Base-by-base conservation (phyloP, 2,888 invertebrate genomes). In the Cartodere bifasciata region DNA sequence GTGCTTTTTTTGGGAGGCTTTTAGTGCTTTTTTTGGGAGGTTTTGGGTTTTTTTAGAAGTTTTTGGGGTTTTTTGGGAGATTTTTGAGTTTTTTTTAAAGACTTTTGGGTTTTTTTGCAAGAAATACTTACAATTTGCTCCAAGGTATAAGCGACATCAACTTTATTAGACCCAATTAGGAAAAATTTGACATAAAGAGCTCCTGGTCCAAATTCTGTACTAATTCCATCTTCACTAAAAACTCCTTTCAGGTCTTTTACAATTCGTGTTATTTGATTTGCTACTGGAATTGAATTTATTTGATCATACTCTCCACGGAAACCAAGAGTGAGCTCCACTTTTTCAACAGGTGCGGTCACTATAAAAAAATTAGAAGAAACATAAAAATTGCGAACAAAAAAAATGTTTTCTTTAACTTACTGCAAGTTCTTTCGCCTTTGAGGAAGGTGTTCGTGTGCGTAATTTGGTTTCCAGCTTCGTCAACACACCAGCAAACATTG, bases 401-500 rank as follows among this genome's bases (percentile, higher is more conserved):
- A 17, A 7, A 7, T 23, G 7, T 23, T 10, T 10, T 2, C 13
- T n/a, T 12, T 30, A 31, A 61, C 68, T 64, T 60, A 55, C 67
- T 46, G 48, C 78, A 79, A 26, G 64, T 60, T 26, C 62, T 64
- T 27, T 70, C 65, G 16, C 72, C 75, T 48, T 59, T 63, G 10
- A 60, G 53, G 47, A 78, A 78, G 5, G 72, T 68, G 37, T 68
- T 68, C 0, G 72, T 68, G 9, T 69, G 64, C 7, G 69, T 63
- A 13, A 79, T 48, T 47, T 77, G 77, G 50, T 78, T 78, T 15
- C 80, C 80, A 1, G 84, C 84, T 35, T 84, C 84, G 55, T 87
- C 85, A 3, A 86, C 85, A 54, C 87, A 87, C 85, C 86, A 86
- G 53, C 86, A 86, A 15, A 72, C 68, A 29, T 66, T 62, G n/a